These are phyloP conservation scores for Acleris holmiana DNA, from an alignment of 2,888 invertebrate genomes.

Conservation along the genomic window DNA sequence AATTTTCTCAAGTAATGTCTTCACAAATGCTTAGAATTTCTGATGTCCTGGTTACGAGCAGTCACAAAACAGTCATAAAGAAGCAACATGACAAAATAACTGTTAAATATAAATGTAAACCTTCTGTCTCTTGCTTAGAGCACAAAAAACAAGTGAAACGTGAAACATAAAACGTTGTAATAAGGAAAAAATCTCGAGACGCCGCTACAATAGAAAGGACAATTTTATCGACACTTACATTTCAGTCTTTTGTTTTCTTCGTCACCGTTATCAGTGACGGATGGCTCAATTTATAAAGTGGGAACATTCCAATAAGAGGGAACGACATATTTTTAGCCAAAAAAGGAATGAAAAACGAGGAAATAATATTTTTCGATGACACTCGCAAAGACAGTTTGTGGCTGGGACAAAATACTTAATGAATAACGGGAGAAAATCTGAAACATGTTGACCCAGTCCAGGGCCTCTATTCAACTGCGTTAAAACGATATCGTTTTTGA, in stretches of 20 bases:
- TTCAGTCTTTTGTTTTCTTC: conserved; percentile 24
- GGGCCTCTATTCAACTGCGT: too few species aligned
- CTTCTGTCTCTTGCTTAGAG: conserved; percentile 5
- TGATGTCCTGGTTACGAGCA: conserved; percentile 23
- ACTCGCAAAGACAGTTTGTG: too few species aligned
- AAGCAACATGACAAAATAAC: conserved; percentile 5
- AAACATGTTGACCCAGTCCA: too few species aligned
- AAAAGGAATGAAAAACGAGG: too few species aligned
- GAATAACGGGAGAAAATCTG: too few species aligned
- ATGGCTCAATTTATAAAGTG: conserved; percentile 27
- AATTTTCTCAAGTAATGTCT: conserved; percentile 28
- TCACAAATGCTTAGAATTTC: conserved; percentile 25
- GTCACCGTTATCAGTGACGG: conserved; percentile 11
- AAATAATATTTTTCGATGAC: too few species aligned
- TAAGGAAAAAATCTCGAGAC: conserved; percentile 30
- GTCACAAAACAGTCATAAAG: conserved; percentile 29
- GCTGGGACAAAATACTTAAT: too few species aligned
- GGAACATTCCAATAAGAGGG: conserved; percentile 7
- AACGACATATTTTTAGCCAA: too few species aligned
- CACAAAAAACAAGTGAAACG: conserved; percentile 4
- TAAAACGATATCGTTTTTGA: too few species aligned
- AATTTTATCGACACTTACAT: conserved; percentile 34
- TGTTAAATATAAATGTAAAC: conserved; percentile 12
- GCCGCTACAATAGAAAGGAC: conserved; percentile 26
- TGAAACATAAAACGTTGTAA: conserved; percentile 8